These are phyloP conservation scores for Phanerotoma sp. DNA, from an alignment of 2,888 invertebrate species.

Conservation along the genomic window DNA sequence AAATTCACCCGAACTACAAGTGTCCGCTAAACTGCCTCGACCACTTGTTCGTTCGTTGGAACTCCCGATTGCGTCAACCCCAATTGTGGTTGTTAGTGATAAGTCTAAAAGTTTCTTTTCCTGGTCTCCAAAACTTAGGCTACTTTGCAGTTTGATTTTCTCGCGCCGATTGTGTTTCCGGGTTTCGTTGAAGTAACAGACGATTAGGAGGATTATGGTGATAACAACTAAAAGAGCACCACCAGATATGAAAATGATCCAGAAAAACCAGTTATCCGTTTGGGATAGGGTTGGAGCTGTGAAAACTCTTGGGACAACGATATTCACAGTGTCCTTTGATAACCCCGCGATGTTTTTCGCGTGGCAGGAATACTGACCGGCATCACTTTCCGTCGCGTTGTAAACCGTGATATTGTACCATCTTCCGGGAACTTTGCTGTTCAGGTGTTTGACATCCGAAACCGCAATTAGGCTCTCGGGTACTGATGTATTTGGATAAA, in stretches of 20 bases:
- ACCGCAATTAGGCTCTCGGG: slow-evolving; percentile 36
- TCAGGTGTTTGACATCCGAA: slow-evolving; percentile 41
- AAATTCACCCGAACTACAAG: slow-evolving; percentile 48
- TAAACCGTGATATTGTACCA: slow-evolving; percentile 83
- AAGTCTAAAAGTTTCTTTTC: slow-evolving; percentile 84
- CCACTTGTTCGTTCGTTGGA: slow-evolving; percentile 45
- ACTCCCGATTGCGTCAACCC: slow-evolving; percentile 59
- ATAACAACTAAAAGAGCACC: slow-evolving; percentile 67
- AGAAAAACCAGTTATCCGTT: slow-evolving; percentile 72
- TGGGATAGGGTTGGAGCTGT: slow-evolving; percentile 77
- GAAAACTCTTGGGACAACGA: slow-evolving; percentile 69
- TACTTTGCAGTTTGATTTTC: slow-evolving; percentile 73
- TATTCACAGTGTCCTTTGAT: slow-evolving; percentile 61
- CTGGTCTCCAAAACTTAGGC: slow-evolving; percentile 83
- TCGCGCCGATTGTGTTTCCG: slow-evolving; percentile 59
- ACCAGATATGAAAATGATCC: slow-evolving; percentile 71
- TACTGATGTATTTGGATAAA: no score
- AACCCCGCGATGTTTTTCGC: slow-evolving; percentile 67
- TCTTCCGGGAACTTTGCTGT: slow-evolving; percentile 50
- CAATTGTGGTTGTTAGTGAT: slow-evolving; percentile 71
- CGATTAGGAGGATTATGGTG: slow-evolving; percentile 63
- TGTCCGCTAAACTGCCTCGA: slow-evolving; percentile 44
- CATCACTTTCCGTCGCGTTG: slow-evolving; percentile 78
- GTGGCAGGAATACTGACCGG: slow-evolving; percentile 82
- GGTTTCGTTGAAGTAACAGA: slow-evolving; percentile 60